Evolutionary conservation across 2,888 invertebrate genomes (phyloP).

Genomic region (Drosophila longiperda): DNA sequence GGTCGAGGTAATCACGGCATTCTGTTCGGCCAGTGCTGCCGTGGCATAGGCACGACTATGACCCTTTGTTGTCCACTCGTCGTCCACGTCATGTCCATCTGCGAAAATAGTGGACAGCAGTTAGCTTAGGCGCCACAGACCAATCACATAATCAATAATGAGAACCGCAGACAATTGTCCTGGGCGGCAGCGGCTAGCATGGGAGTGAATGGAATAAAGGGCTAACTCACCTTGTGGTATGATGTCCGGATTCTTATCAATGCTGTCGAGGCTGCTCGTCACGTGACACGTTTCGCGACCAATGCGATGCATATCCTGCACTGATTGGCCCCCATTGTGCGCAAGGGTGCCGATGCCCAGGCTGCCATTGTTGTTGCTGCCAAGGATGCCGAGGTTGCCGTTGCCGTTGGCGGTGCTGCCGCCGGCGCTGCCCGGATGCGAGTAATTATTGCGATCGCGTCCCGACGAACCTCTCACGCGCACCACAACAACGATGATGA

Average conservation of each 20-base stretch:
- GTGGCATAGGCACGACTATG: conserved; percentile 84
- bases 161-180: conserved; percentile 5
- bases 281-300: conserved; percentile 83
- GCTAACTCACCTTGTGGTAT: conserved; percentile 84
- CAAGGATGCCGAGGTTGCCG: conserved; percentile 65
- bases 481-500: conserved; percentile 86
- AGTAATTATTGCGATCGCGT: conserved; percentile 85
- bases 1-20: conserved; percentile 83
- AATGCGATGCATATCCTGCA: conserved; percentile 83
- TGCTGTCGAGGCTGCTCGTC: conserved; percentile 84
- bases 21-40: conserved; percentile 85
- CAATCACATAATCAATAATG: conserved; percentile 8
- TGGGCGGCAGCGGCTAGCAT: not conserved
- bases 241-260: conserved; percentile 85
- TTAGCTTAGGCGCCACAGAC: conserved; percentile 8
- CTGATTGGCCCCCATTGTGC: conserved; percentile 84
- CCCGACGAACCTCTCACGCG: conserved; percentile 85
- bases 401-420: conserved; percentile 67
- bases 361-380: conserved; percentile 78
- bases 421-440: conserved; percentile 80
- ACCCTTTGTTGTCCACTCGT: conserved; percentile 85
- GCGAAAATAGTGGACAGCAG: conserved; percentile 6
- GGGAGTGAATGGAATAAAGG: not conserved
- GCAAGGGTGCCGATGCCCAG: conserved; percentile 80
- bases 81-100: conserved; percentile 85